Percentiles rank a stretch among this genome's conserved stretches.
These are phyloP conservation scores for Eupithecia subumbrata DNA, from an alignment of 2,888 invertebrate species.

Conservation along the genomic window DNA sequence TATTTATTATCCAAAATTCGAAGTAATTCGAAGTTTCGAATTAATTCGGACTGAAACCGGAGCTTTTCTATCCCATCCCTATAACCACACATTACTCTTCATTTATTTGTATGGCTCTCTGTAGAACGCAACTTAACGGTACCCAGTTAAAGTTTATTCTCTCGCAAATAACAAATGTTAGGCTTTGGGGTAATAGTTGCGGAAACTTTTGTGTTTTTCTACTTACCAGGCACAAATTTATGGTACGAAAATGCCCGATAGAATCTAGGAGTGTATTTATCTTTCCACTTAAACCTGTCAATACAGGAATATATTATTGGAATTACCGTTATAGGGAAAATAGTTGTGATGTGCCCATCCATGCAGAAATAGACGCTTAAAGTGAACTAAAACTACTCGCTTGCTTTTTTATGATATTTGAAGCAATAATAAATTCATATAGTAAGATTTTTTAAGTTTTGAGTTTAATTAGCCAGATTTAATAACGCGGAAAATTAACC, in stretches of 20 bases:
- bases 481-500: neutral
- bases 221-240: neutral
- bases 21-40: neutral
- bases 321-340: too few relatives aligned
- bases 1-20: neutral
- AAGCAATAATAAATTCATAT: neutral
- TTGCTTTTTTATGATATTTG: neutral
- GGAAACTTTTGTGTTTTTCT: neutral
- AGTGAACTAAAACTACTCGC: neutral
- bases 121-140: slow-evolving; percentile 37
- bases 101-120: slow-evolving; percentile 36
- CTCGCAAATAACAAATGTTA: slow-evolving; percentile 36
- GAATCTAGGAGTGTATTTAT: too few relatives aligned
- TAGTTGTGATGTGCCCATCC: neutral
- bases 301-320: too few relatives aligned
- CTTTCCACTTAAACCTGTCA: too few relatives aligned
- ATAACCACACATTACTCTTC: slow-evolving; percentile 32
- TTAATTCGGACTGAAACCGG: slow-evolving; percentile 13
- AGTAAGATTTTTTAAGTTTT: neutral
- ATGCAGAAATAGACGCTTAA: neutral
- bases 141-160: slow-evolving; percentile 39
- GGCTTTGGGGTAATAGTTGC: slow-evolving; percentile 12
- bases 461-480: neutral
- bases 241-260: neutral
- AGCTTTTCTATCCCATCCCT: slow-evolving; percentile 12